These are phyloP conservation scores for Hippopotamyrus pictus DNA, from an alignment of 2,797 vertebrate genomes.

Conservation along the genomic window DNA sequence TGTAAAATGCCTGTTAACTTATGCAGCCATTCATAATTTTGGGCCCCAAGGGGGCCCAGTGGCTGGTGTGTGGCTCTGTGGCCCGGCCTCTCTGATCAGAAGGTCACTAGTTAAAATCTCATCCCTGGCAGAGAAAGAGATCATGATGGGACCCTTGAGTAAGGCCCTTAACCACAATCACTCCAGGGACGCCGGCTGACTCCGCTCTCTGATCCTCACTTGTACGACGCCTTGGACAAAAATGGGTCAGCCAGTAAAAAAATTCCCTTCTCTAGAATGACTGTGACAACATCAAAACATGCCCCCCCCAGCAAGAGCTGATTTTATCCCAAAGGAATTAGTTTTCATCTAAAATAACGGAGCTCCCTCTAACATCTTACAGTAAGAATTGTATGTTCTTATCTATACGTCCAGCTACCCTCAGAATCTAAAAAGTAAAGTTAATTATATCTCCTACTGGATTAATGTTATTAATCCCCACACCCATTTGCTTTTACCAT, in stretches of 20 bases:
- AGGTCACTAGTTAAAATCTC: not conserved
- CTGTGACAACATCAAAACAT: not conserved
- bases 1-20: not conserved
- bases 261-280: not conserved
- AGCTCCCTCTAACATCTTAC: not conserved
- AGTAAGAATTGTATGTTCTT: not conserved
- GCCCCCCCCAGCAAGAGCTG: not conserved
- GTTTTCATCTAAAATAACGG: not conserved
- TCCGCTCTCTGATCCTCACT: not conserved
- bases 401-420: not conserved
- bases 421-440: not conserved
- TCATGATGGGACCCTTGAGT: not conserved
- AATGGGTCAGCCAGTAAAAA: not conserved
- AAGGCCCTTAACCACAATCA: not conserved
- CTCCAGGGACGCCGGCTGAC: not conserved
- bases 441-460: not conserved
- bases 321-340: not conserved
- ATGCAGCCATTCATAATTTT: not conserved
- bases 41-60: not conserved
- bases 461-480: not conserved
- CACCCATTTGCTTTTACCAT: not conserved
- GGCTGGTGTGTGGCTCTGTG: not conserved
- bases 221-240: not conserved
- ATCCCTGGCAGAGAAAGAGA: not conserved
- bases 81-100: not conserved